Conservation (phyloP, 1,140 invertebrate genomes). For the Drosophila nikananu region DNA sequence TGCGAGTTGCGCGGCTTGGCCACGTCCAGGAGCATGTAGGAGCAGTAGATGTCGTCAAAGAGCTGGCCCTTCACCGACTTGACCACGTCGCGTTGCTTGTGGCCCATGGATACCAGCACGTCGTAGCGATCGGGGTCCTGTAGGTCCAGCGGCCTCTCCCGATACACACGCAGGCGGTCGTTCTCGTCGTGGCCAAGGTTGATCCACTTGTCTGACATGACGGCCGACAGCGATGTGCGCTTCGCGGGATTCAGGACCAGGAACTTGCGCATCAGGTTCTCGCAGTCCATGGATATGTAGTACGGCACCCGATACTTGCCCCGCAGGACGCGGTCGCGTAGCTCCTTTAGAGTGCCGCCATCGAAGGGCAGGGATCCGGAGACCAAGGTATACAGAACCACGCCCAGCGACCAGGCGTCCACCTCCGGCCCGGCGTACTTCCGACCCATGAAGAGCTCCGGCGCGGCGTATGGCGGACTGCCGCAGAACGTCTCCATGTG, state of each 20-base stretch:
- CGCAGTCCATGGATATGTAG: constrained; percentile 99
- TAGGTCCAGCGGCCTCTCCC: constrained; percentile 87
- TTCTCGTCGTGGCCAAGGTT: constrained; percentile 98
- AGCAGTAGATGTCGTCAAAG: constrained; percentile 99
- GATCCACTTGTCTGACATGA: constrained; percentile 99
- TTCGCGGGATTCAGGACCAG: constrained; percentile 99
- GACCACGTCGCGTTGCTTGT: constrained; percentile 97
- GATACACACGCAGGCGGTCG: constrained; percentile 98
- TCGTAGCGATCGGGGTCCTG: constrained; percentile 87
- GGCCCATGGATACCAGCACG: constrained; percentile 96
- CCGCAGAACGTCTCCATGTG: constrained; percentile 99
- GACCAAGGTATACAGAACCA: constrained; percentile 99
- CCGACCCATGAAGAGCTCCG: constrained; percentile 99
- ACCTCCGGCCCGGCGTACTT: constrained; percentile 99
- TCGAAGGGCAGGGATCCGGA: constrained; percentile 99
- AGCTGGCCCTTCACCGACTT: constrained; percentile 97
- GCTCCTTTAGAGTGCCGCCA: constrained; percentile 98
- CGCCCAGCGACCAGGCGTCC: constrained; percentile 99
- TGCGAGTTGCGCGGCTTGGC: constrained; percentile 43
- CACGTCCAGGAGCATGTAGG: constrained; percentile 86
- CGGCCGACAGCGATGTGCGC: constrained; percentile 97
- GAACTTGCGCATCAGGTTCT: constrained; percentile 99
- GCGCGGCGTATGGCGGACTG: constrained; percentile 99
- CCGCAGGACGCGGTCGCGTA: constrained; percentile 97
- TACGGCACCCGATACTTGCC: constrained; percentile 99